Evolutionary conservation across 2,888 invertebrate species (phyloP).

Genomic region (Unio delphinus): DNA sequence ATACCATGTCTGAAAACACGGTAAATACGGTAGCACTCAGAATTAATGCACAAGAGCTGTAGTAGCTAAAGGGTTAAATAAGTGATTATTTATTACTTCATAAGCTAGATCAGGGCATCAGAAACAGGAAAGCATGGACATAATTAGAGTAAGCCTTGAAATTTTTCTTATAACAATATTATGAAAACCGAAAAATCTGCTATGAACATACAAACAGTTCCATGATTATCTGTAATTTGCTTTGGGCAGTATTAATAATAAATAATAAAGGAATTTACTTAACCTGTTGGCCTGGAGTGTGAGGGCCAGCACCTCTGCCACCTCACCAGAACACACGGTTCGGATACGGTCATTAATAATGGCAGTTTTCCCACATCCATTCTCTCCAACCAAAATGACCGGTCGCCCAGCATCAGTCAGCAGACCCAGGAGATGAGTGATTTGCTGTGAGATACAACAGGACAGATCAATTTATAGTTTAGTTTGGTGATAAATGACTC

Average conservation of each 20-base stretch:
- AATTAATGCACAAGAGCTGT: no score
- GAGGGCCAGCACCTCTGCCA: constrained; percentile 68
- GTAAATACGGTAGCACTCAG: no score
- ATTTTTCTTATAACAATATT: no score
- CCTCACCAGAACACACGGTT: constrained; percentile 70
- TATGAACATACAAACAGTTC: not conserved
- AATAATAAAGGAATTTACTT: not conserved
- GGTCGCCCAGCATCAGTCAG: constrained; percentile 67
- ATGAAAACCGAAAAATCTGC: not conserved
- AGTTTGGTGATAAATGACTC: not conserved
- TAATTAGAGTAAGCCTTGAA: no score
- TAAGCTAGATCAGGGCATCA: no score
- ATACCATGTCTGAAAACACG: no score
- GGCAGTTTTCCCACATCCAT: constrained; percentile 69
- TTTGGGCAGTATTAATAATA: not conserved
- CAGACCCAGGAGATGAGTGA: constrained; percentile 62
- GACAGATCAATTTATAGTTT: not conserved
- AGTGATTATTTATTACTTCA: no score
- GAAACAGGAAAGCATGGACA: no score
- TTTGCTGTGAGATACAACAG: not conserved
- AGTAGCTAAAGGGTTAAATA: no score
- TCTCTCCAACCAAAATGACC: constrained; percentile 68
- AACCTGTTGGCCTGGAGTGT: constrained; percentile 67
- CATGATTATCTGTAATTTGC: not conserved
- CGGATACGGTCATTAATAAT: constrained; percentile 68